These are phyloP conservation scores for Meteorus cinctellus DNA, from an alignment of 2,888 invertebrate species.

Conservation along the genomic window DNA sequence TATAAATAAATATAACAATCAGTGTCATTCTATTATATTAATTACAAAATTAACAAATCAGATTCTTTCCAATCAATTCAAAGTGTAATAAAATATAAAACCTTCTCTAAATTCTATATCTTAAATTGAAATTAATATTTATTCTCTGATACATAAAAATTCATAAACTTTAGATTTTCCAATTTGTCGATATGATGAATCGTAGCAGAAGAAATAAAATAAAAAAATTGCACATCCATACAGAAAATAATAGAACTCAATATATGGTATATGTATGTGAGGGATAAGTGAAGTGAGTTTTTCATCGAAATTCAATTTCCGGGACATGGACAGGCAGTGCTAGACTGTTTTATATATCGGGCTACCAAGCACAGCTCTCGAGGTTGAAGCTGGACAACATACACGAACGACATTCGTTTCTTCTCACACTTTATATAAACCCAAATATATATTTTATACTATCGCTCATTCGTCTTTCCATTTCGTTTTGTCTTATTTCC, in stretches of 20 bases:
- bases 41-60: too few relatives aligned
- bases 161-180: background rate
- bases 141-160: background rate
- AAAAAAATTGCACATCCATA: conserved; percentile 42
- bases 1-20: too few relatives aligned
- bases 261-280: conserved; percentile 7
- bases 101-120: too few relatives aligned
- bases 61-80: too few relatives aligned
- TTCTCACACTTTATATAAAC: background rate
- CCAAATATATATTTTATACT: background rate
- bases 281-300: conserved; percentile 31
- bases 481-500: background rate
- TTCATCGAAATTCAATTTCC: conserved; percentile 47
- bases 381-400: conserved; percentile 29
- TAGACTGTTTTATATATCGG: conserved; percentile 28
- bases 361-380: conserved; percentile 26
- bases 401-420: conserved; percentile 41
- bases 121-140: too few relatives aligned
- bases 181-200: conserved; percentile 8
- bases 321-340: conserved; percentile 39
- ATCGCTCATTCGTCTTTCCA: background rate
- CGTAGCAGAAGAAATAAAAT: conserved; percentile 19
- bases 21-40: too few relatives aligned
- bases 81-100: too few relatives aligned
- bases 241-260: conserved; percentile 21